These are phyloP conservation scores for Hydrozoanthus gracilis DNA, from an alignment of 92 coral and sea anemone genomes.

Conservation along the genomic window DNA sequence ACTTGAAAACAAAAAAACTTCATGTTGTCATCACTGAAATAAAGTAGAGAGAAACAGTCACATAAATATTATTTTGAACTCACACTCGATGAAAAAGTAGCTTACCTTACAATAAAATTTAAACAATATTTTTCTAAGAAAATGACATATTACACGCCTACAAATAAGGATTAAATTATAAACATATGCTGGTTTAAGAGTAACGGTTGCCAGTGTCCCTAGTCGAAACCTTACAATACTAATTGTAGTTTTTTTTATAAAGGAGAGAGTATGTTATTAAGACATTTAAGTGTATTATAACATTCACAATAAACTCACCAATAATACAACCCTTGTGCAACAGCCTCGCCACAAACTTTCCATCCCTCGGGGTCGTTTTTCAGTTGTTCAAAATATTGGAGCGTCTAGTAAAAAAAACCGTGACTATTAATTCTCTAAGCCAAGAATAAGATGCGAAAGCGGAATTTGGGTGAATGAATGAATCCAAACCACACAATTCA, in stretches of 20 bases:
- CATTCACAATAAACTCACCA: constrained; percentile 56
- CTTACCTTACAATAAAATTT: no score
- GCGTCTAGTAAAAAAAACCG: constrained; percentile 58
- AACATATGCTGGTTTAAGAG: no score
- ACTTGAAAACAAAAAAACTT: constrained; percentile 98
- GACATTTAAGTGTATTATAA: no score
- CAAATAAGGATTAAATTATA: no score
- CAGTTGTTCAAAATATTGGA: constrained; percentile 93
- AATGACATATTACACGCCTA: no score
- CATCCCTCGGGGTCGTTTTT: constrained; percentile 91
- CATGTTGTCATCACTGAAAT: constrained; percentile 82
- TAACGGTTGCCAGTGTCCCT: no score
- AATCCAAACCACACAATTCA: not conserved
- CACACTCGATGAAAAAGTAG: no score
- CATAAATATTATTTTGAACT: not conserved
- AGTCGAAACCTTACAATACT: no score
- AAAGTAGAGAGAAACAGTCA: not conserved
- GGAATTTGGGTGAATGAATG: not conserved
- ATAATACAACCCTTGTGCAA: constrained; percentile 65
- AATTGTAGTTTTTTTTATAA: no score
- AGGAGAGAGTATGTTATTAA: no score
- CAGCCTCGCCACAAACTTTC: constrained; percentile 93
- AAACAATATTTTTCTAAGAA: no score
- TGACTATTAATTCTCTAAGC: not conserved
- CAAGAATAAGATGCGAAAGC: not conserved